Conservation (phyloP, 2,797 vertebrate species). For the Sebastes nivosus region DNA sequence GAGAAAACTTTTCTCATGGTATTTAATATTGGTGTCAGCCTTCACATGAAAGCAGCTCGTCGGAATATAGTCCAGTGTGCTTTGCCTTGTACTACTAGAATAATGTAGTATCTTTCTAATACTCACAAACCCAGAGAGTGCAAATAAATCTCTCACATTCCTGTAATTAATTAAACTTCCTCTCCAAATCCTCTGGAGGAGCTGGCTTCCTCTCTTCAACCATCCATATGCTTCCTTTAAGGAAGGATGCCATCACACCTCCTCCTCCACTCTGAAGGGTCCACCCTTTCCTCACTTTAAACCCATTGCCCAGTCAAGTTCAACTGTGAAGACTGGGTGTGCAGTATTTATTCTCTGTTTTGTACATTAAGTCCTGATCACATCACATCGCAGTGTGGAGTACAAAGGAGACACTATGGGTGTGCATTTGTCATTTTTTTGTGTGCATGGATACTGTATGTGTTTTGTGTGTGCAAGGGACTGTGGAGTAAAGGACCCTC, state of each 20-base stretch:
- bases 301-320: slow-evolving; percentile 40
- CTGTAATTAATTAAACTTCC: slow-evolving; percentile 64
- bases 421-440: slow-evolving; percentile 11
- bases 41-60: too few relatives aligned
- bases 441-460: not conserved
- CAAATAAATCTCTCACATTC: slow-evolving; percentile 52
- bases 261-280: slow-evolving; percentile 65
- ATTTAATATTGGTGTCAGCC: not conserved
- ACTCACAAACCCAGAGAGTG: slow-evolving; percentile 9
- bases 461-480: not conserved
- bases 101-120: slow-evolving; percentile 3
- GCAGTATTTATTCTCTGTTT: slow-evolving; percentile 9
- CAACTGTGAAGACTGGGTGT: slow-evolving; percentile 54
- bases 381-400: not conserved
- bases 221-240: slow-evolving; percentile 77
- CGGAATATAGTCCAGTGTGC: not conserved
- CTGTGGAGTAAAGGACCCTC: not conserved
- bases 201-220: slow-evolving; percentile 63
- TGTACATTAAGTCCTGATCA: slow-evolving; percentile 32
- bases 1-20: not conserved
- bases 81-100: too few relatives aligned
- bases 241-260: slow-evolving; percentile 81
- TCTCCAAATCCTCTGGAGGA: slow-evolving; percentile 46
- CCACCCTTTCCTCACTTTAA: slow-evolving; percentile 74
- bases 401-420: slow-evolving; percentile 29